Base-by-base conservation (phyloP, 2,888 invertebrate genomes). In the Limnephilus lunatus region DNA sequence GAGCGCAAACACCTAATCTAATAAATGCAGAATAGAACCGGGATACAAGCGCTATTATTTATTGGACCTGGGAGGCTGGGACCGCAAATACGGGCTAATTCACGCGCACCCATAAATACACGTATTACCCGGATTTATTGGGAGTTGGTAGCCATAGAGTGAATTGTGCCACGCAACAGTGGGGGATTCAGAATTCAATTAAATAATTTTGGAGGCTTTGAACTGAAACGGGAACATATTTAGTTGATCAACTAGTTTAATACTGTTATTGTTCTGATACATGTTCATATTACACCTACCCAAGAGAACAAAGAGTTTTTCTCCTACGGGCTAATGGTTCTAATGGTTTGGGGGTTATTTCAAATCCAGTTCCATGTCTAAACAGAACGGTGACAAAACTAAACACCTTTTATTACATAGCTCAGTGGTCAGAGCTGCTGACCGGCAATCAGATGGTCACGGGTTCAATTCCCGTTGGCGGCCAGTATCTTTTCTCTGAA, bases 1-100 rank as follows among this genome's bases (percentile, higher is more conserved):
- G 85, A 53, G 90, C 90, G 31, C 35, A 85, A 90, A 90, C 35
- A 90, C 90, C 25, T 85, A 90, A 90, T 90, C 90, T 80, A 90
- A 90, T 90, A 85, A 90, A 90, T 90, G 90, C 90, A 85, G 90
- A 85, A 85, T 82, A 31, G 82, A 48, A 82, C 82, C 15, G 82
- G 89, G 30, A 90, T 68, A 90, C 68, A 90, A 90, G 35, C 88
- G 48, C 48, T 35, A 39, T 82, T 82, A 82, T 82, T 32, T 82
- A 32, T 82, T 32, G 85, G 85, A n/a, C 1, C 15, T 87, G 80
- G 88, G 88, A 89, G 39, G 19, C 7, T 80, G 35, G 88, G 88
- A 89, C 81, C 81, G 88, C 88, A 89, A 89, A 89, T 81, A 89
- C 81, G 11, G 88, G 68, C 88, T 89, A 89, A 89, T 89, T 89